Base-by-base conservation (phyloP, 2,888 invertebrate species). In the Plagiodera versicolora region DNA sequence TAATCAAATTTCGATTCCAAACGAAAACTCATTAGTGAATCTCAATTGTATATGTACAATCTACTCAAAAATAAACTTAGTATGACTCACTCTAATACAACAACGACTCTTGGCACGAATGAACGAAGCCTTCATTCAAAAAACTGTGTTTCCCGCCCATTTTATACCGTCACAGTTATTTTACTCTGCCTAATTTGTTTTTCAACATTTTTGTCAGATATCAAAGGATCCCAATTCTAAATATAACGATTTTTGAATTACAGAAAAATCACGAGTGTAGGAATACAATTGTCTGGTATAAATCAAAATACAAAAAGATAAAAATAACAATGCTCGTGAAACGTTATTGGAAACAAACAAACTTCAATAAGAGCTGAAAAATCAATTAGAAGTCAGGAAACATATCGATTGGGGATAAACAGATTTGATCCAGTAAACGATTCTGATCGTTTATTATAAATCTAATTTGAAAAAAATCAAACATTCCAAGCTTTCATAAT, bases 141-240 rank as follows among this genome's bases (percentile, higher is more conserved):
- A 32, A 39, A 39, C 4, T 39, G 8, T 39, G 2, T 8, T 3
- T 14, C 39, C 39, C 39, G 39, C 14, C 14, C 39, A 14, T 39
- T 39, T 39, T 4, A 39, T 14, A 32, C 8, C 14, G 14, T 39
- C 39, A n/a, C 53, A 20, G 11, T 52, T 19, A 14, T 44, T 44
- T 20, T 44, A 14, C 20, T 39, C 39, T 14, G 14, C 8, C 24
- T 18, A 45, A 46, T 54, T 54, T 46, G 46, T 55, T 47, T 32
- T 19, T 46, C 55, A 30, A 17, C 19, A 24, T 8, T 11, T 30
- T 51, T 14, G 39, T 44, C 20, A 44, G 5, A 39, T 39, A 4
- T 14, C 39, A 14, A 39, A 14, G 24, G 24, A 24, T 24, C 6
- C 24, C 3, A 24, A 24, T 24, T 24, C 24, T 24, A 8, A 49